Evolutionary conservation across 1,140 invertebrate species (phyloP).

Genomic region (Rhysida immarginata): DNA sequence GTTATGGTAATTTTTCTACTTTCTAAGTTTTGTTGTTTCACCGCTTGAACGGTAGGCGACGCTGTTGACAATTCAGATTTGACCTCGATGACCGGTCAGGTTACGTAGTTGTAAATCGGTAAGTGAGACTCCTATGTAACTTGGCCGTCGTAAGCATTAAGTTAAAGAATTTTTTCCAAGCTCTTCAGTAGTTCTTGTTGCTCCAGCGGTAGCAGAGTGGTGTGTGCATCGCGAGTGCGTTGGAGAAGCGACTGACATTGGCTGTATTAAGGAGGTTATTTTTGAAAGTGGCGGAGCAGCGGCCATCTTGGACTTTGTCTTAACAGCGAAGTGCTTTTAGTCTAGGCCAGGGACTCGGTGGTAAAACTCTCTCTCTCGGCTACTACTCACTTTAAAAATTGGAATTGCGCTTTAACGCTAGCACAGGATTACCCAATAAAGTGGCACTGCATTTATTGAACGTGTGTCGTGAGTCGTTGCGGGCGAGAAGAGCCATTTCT

Average conservation of each 20-base stretch:
- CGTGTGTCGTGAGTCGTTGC: no score
- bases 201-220: not conserved
- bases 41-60: not conserved
- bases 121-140: not conserved
- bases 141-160: not conserved
- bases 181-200: not conserved
- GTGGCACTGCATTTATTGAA: no score
- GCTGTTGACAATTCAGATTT: not conserved
- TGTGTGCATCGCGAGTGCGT: not conserved
- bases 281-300: not conserved
- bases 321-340: no score
- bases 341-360: not conserved
- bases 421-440: not conserved
- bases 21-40: no score
- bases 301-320: not conserved
- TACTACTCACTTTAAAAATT: not conserved
- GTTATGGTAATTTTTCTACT: no score
- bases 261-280: no score
- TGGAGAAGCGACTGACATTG: no score
- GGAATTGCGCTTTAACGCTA: not conserved
- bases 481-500: no score
- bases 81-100: constrained; percentile 4
- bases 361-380: not conserved
- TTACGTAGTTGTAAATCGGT: not conserved
- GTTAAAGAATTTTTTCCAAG: not conserved